Evolutionary conservation across 2,113 vertebrate species (phyloP).

Genomic region (Trachemys scripta): DNA sequence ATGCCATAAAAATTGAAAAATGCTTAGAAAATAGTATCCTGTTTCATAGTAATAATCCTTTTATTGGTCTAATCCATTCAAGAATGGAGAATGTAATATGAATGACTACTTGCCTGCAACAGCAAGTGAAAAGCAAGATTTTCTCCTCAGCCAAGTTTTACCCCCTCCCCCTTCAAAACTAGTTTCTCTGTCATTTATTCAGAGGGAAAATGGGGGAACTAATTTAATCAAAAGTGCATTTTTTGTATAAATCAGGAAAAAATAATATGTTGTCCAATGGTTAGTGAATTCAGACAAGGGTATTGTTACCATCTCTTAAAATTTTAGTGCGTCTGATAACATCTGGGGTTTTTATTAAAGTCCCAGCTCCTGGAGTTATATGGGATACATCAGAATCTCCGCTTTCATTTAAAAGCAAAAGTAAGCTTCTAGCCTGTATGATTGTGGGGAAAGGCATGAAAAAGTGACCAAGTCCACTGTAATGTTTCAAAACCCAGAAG

Average conservation of each 20-base stretch:
- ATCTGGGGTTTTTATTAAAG: neutral
- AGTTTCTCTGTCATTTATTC: neutral
- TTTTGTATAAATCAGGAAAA: neutral
- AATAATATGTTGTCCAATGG: neutral
- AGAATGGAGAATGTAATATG: neutral
- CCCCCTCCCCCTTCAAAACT: neutral
- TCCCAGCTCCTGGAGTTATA: neutral
- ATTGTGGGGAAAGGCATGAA: neutral
- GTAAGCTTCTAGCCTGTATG: neutral
- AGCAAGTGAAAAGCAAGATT: neutral
- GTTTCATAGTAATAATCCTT: neutral
- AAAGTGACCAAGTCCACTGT: neutral
- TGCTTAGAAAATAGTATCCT: neutral
- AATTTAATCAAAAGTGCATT: neutral
- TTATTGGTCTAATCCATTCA: neutral
- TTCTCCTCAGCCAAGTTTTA: neutral
- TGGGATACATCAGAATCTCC: neutral
- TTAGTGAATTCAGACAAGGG: neutral
- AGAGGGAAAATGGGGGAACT: neutral
- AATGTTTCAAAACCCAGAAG: neutral
- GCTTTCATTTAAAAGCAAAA: neutral
- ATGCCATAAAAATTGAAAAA: slow-evolving; percentile 16
- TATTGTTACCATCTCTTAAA: neutral
- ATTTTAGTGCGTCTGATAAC: neutral
- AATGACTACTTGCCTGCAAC: neutral